phyloP scores from a whole-genome alignment of 2,888 invertebrate species.

The Cistogaster globosa region DNA sequence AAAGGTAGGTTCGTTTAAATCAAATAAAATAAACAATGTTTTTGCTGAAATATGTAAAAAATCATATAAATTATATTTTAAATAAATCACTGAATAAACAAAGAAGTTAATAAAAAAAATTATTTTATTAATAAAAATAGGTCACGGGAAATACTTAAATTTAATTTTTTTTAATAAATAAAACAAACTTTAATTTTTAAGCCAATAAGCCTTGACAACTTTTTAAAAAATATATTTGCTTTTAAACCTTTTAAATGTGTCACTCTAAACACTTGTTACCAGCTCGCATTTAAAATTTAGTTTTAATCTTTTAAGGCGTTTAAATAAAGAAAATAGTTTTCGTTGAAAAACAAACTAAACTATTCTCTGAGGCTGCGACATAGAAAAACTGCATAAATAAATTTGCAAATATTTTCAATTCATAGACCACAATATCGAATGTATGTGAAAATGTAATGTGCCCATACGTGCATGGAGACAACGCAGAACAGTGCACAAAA shows the following conservation, averaged over 20 bases:
- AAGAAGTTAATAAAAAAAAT: background rate
- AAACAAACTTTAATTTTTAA: background rate
- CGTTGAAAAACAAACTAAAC: background rate
- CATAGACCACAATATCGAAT: slow-evolving; percentile 35
- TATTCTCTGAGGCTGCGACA: slow-evolving; percentile 29
- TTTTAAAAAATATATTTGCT: background rate
- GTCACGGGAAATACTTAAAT: background rate
- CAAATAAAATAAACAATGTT: slow-evolving; percentile 6
- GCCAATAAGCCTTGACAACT: background rate
- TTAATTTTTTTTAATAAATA: background rate
- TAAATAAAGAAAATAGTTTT: slow-evolving; percentile 32
- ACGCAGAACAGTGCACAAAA: slow-evolving; percentile 10
- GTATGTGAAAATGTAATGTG: slow-evolving; percentile 14
- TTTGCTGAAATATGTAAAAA: slow-evolving; percentile 4
- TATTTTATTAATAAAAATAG: background rate
- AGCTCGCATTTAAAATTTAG: background rate
- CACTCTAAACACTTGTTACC: background rate
- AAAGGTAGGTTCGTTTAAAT: slow-evolving; percentile 43
- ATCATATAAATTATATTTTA: slow-evolving; percentile 46
- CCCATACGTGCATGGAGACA: slow-evolving; percentile 26
- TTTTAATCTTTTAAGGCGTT: background rate
- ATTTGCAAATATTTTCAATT: slow-evolving; percentile 58
- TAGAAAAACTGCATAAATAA: slow-evolving; percentile 29
- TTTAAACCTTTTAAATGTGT: too few relatives aligned
- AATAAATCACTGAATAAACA: slow-evolving; percentile 50